Base-by-base conservation (phyloP, 2,113 vertebrate species). In the Cyprinodon variegatus region DNA sequence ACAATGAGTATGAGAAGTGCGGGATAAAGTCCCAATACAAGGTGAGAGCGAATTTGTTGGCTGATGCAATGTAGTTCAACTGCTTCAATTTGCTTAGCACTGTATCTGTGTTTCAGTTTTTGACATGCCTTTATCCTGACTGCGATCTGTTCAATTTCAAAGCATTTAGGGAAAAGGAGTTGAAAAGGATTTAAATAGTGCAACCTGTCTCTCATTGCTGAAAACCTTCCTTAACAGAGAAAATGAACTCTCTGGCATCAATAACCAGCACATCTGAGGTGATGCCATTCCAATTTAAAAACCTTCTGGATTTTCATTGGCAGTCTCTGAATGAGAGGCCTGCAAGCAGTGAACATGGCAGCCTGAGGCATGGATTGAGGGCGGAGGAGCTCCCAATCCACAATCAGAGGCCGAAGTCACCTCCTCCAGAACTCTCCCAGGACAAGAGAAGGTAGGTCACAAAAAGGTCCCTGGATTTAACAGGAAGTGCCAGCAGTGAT, bases 401-500 rank as follows among this genome's bases (percentile, higher is more conserved):
- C 59, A 45, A 65, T 39, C 67, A 46, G 73, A 71, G 75, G 75
- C 72, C 63, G 65, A 60, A 86, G 88, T 91, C 85, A 89, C 89
- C 89, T 87, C 81, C 41, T 53, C 76, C 37, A 78, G 79, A 85
- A 87, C 57, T 79, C 88, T 81, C 84, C 53, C 60, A 61, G 74
- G 88, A 76, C 63, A 37, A 3, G 53, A 71, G 61, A 53, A n/a
- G 70, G 64, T 74, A 84, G 89, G 89, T 87, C 81, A 85, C 0
- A 11, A 68, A 88, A 82, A 88, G 86, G 85, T 91, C 81, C 59
- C 46, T 5, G 38, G 79, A 88, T 83, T 86, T 81, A 70, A 85
- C 68, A 79, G 60, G 81, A 82, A 83, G 82, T 85, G 86, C 75
- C 83, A 79, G 79, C 79, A 38, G 61, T 88, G 89, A 91, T 90